Evolutionary conservation across 1,140 invertebrate genomes (phyloP), one percentile per base, ranked within the genome.

Genomic region (Drosophila simulans): DNA sequence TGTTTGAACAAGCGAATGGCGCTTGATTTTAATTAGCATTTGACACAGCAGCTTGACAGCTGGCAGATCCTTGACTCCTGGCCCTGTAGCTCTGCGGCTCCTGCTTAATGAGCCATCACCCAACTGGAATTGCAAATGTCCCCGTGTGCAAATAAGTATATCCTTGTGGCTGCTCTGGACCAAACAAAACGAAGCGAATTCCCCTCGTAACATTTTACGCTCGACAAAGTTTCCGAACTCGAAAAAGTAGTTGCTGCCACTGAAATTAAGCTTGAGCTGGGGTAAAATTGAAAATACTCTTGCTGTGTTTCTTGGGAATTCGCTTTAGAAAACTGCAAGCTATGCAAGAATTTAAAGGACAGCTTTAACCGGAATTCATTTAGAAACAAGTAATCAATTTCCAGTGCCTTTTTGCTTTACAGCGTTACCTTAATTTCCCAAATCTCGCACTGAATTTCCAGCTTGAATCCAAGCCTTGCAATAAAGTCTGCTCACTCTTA

Each of bases 11-110:
- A 60, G 69, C 78, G 79, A 82, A 64, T 82, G 83, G 65, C 84
- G 84, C 80, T 88, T 89, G 84, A 88, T 88, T 89, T 88, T 88
- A 88, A 88, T 88, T 88, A 89, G 84, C 84, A 89, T 88, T 88
- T 88, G 84, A 88, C 84, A 88, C 84, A 88, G 80, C 84, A 77
- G 83, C 80, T 89, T 89, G 80, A 83, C 83, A 63, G 66, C 68
- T 43, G 35, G 27, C 35, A 58, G 31, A 71, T 71, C 65, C 69
- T 71, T 71, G 65, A 72, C 53, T 72, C 42, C 58, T 65, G 45
- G 48, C 48, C 25, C 27, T 8, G 25, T 8, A 31, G 39, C 46
- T 60, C 7, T 10, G 34, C 17, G 63, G 51, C 11, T 52, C 46
- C 39, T 51, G 25, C 39, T 45, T 86, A 86, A 86, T 86, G 83